A percentile compares a stretch with the other conserved stretches of the same genome.
These are phyloP conservation scores for Platichthys flesus DNA, from an alignment of 2,113 vertebrate genomes.

Conservation along the genomic window DNA sequence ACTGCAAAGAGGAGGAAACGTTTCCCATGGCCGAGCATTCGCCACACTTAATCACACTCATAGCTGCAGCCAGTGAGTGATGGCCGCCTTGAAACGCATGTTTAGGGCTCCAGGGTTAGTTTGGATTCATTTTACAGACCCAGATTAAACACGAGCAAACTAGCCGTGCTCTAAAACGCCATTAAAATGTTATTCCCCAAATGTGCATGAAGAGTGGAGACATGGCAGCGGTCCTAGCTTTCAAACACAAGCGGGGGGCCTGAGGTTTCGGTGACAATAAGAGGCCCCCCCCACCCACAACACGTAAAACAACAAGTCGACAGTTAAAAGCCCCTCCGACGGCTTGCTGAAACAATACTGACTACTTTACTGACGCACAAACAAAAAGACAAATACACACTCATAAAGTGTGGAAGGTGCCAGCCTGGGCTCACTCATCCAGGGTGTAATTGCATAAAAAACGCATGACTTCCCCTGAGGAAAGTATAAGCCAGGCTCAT, in stretches of 20 bases:
- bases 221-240: constrained; percentile 26
- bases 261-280: constrained; percentile 31
- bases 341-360: constrained; percentile 34
- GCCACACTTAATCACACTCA: constrained; percentile 55
- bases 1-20: constrained; percentile 33
- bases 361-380: constrained; percentile 37
- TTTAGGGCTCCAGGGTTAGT: constrained; percentile 35
- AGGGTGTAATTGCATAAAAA: constrained; percentile 63
- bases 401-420: constrained; percentile 53
- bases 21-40: constrained; percentile 58
- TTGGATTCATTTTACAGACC: constrained; percentile 45
- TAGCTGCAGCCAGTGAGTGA: constrained; percentile 46
- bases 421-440: constrained; percentile 65
- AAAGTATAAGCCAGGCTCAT: constrained; percentile 34
- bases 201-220: constrained; percentile 9
- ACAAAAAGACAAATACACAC: constrained; percentile 50
- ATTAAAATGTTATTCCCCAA: constrained; percentile 3
- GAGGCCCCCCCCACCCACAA: neutral
- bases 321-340: constrained; percentile 25
- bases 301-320: constrained; percentile 52
- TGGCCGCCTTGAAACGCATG: constrained; percentile 22
- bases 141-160: constrained; percentile 52
- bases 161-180: constrained; percentile 26
- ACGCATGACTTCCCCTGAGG: constrained; percentile 69
- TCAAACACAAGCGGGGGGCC: constrained; percentile 31